Conservation (phyloP, 2,888 invertebrate genomes). For the Heteromurus nitidus region DNA sequence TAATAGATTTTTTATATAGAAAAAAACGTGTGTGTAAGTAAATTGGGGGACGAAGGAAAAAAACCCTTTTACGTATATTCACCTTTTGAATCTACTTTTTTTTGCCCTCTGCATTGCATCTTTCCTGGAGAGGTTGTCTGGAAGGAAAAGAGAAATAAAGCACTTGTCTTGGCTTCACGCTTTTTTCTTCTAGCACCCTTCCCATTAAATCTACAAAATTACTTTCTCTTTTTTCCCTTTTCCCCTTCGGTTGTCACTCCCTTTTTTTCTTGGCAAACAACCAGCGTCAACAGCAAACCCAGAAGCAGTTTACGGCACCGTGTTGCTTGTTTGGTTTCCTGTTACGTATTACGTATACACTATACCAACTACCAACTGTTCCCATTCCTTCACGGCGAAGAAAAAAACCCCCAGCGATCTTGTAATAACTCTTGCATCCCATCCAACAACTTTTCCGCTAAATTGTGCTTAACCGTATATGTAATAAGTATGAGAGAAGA, state of each 20-base stretch:
- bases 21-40: not conserved
- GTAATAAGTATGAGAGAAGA: no score
- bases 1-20: conserved; percentile 19
- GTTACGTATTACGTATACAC: no score
- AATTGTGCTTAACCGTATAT: no score
- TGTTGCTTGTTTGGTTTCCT: conserved; percentile 41
- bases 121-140: conserved; percentile 4
- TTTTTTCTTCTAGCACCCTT: conserved; percentile 46
- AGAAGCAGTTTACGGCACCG: conserved; percentile 11
- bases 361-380: conserved; percentile 16
- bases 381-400: not conserved
- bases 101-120: conserved; percentile 22
- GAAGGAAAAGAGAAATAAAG: not conserved
- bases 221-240: conserved; percentile 42
- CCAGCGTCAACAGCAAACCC: conserved; percentile 27
- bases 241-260: conserved; percentile 22
- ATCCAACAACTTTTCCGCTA: no score
- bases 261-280: conserved; percentile 50
- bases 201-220: conserved; percentile 54
- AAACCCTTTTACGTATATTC: not conserved
- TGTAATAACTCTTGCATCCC: no score
- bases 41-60: no score
- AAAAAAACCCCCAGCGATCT: no score
- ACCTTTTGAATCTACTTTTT: not conserved
- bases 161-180: conserved; percentile 22